Conservation (phyloP, 2,888 invertebrate genomes). For the Ceramica pisi region DNA sequence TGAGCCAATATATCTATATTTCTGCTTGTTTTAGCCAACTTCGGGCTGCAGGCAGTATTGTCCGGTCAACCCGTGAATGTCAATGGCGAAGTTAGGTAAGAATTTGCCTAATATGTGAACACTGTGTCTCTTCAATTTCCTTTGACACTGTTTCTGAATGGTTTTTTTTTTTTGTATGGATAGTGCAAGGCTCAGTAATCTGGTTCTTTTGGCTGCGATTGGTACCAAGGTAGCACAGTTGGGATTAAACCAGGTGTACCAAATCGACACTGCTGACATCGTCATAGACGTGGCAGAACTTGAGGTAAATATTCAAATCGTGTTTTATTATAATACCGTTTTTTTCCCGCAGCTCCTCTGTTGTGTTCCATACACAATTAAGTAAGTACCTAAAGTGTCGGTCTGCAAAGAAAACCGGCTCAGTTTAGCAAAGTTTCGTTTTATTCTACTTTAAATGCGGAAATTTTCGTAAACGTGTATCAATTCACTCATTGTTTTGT, state of each 20-base stretch:
- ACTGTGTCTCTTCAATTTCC: not conserved
- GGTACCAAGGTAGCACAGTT: constrained; percentile 28
- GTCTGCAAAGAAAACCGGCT: no score
- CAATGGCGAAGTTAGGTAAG: constrained; percentile 30
- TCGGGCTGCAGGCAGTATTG: constrained; percentile 21
- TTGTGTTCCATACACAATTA: not conserved
- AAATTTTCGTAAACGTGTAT: not conserved
- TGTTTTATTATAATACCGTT: no score
- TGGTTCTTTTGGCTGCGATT: constrained; percentile 6
- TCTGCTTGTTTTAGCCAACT: constrained; percentile 27
- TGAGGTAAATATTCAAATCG: constrained; percentile 25
- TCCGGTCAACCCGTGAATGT: constrained; percentile 15
- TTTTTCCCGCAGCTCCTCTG: no score
- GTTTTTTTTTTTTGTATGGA: not conserved
- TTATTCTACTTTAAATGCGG: no score
- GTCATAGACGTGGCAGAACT: constrained; percentile 13
- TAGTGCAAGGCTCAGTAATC: constrained; percentile 12
- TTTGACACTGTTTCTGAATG: not conserved
- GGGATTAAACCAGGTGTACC: constrained; percentile 16
- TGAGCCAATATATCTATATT: not conserved
- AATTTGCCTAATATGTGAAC: not conserved
- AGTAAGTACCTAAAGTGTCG: no score
- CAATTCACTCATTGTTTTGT: not conserved
- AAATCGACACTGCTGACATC: constrained; percentile 19
- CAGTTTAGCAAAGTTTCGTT: no score